Base-by-base conservation (phyloP, 2,113 vertebrate species). In the Enhydra lutris region DNA sequence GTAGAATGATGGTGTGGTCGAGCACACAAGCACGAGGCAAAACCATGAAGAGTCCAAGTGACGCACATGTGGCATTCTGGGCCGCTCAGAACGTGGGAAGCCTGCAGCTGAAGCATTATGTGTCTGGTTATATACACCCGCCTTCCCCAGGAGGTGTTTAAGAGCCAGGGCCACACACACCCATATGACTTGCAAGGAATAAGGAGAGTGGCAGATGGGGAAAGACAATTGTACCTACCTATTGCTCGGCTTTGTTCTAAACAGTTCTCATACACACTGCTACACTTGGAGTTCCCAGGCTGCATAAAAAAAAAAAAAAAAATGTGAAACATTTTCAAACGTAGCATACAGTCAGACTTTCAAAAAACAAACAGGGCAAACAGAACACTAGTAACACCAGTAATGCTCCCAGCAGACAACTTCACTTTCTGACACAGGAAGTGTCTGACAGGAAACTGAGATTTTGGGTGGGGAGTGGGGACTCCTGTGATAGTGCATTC, bases 241-340 rank as follows among this genome's bases (percentile, higher is more conserved):
- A 85, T 0, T 63, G 89, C 78, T 88, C 95, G 97, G 89, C 89
- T 97, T 84, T 98, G 98, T 95, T 98, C 98, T 97, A 99, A 98
- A 97, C 99, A 99, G 97, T 99, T 99, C 99, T 99, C 99, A 78
- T 99, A 99, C 63, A 99, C 96, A 15, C 98, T 99, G 97, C 98
- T 97, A 95, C 98, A 98, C 52, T 92, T 97, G n/a, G 98, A 98
- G 85, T 96, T 99, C 93, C 96, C 98, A 67, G 98, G 97, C 99
- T 99, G 98, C 80, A 98, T 96, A 0, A 45, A 45, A 52, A 98
- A 98, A 2, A 52, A 95, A 98, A 2, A 52, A 95, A 84, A 94
- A 67, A 96, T 11, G 20, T 83, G 93, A 97, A 88, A 21, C 57
- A 26, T 78, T 97, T 71, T 97, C 0, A 3, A 55, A 91, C 55